Base-by-base conservation (phyloP, 2,888 invertebrate genomes). In the Laothoe populi region DNA sequence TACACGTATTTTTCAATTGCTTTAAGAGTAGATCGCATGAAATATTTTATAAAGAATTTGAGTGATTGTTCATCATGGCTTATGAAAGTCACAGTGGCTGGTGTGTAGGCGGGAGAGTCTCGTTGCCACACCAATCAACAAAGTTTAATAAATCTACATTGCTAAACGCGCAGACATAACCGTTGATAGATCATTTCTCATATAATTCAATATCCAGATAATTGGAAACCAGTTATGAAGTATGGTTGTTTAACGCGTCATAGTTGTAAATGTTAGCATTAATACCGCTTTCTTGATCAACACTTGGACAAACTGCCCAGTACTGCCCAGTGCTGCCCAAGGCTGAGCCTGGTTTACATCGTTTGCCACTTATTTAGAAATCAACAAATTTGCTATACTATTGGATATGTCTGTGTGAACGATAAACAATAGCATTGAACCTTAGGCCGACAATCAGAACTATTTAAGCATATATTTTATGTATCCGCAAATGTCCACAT, bases 351-450 rank as follows among this genome's bases (percentile, higher is more conserved):
- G 83, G 83, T 84, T 83, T 83, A 82, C 82, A 72, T 74, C 66
- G 70, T 69, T 71, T 73, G 68, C 73, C 74, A 69, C 79, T 82
- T 82, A 82, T 83, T 84, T 79, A 77, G 78, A 83, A 82, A 83
- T 83, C 82, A 75, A 74, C 78, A 66, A 73, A 82, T 83, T 80
- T 82, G 78, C 79, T 79, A 78, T 63, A 46, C 40, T 38, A n/a
- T 26, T 19, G 13, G 19, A 31, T 53, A 10, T 26, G 31, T 19
- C 16, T 26, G 26, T 26, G 49, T 49, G 26, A n/a, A 44, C 44
- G 16, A 19, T 44, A 19, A 19, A 44, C 44, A 42, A 42, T n/a
- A n/a, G n/a, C n/a, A 42, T 42, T 42, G 42, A 4, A 42, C 42
- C n/a, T 13, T 0, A n/a, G 42, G 4, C 5, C 4, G 16, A 42